Evolutionary conservation across 2,113 vertebrate genomes (phyloP), one percentile per base, ranked within the genome.

Genomic region (Athene cunicularia): DNA sequence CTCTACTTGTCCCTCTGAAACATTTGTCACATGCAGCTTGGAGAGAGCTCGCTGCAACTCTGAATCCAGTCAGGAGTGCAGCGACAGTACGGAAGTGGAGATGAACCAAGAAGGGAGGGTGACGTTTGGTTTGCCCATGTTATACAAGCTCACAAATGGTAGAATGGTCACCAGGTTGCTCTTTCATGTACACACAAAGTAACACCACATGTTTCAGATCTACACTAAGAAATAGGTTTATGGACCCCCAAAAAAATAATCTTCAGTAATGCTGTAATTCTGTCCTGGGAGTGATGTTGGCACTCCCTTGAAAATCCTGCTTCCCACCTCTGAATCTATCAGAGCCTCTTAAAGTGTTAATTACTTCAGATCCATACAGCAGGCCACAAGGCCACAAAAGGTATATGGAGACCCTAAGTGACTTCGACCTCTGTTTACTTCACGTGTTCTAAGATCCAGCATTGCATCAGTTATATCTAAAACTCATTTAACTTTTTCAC

Each of bases 21-120:
- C 27, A 9, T 35, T 30, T 0, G 0, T 71, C 47, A 3, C 14
- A 20, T 22, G 12, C 17, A 32, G 28, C 41, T 41, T 39, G 47
- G 55, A 23, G 50, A 58, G 70, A 59, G 62, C 45, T 64, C 16
- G 1, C 43, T 19, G 62, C 2, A 3, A n/a, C 32, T 72, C 45
- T 15, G 41, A 47, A 30, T 27, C 56, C 56, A 39, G 62, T 41
- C 43, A 30, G 56, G n/a, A 35, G 27, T 22, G 21, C 66, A 50
- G 75, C 67, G 59, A 33, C 35, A 13, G 10, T 50, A 5, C 45
- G 7, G 19, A 33, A 70, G 28, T 37, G 14, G 53, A 56, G 39
- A 15, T 47, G 26, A 41, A 56, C 13, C 49, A 37, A 37, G 59
- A 73, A 76, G 58, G 43, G 37, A 64, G 13, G 24, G 19, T 39